Evolutionary conservation across 2,113 vertebrate genomes (phyloP).

Genomic region (Bubalus kerabau): DNA sequence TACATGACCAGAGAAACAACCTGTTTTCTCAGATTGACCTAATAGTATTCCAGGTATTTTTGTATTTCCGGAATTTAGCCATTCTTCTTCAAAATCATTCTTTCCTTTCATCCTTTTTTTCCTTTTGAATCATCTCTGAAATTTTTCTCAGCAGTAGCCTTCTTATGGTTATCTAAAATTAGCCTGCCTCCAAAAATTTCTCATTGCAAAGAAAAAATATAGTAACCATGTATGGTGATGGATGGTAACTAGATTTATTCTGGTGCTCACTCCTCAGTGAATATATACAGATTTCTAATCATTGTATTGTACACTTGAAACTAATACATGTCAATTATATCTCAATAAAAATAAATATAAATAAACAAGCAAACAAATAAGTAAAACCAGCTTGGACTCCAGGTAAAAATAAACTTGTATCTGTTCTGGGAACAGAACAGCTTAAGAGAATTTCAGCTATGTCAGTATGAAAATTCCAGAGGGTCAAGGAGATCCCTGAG

Average conservation of each 20-base stretch:
- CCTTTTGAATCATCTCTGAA: not conserved
- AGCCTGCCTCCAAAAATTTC: not conserved
- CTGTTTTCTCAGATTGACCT: not conserved
- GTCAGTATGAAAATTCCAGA: not conserved
- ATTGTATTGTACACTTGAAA: not conserved
- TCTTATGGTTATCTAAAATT: slow-evolving; percentile 1
- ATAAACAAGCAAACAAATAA: not conserved
- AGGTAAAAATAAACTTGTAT: not conserved
- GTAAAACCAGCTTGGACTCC: not conserved
- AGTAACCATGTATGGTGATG: not conserved
- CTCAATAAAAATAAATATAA: not conserved
- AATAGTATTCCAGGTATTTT: not conserved
- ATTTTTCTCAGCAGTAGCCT: not conserved
- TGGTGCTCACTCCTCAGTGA: not conserved
- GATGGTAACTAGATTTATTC: not conserved
- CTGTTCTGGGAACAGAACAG: slow-evolving; percentile 10
- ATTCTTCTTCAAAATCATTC: not conserved
- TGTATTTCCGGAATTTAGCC: not conserved
- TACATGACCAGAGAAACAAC: not conserved
- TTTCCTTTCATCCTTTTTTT: not conserved
- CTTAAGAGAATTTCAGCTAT: not conserved
- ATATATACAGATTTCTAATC: not conserved
- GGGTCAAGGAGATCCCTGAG: not conserved
- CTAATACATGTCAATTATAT: not conserved
- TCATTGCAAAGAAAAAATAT: not conserved